Base-by-base conservation (phyloP, 1,140 invertebrate genomes). In the Bombyx mandarina region DNA sequence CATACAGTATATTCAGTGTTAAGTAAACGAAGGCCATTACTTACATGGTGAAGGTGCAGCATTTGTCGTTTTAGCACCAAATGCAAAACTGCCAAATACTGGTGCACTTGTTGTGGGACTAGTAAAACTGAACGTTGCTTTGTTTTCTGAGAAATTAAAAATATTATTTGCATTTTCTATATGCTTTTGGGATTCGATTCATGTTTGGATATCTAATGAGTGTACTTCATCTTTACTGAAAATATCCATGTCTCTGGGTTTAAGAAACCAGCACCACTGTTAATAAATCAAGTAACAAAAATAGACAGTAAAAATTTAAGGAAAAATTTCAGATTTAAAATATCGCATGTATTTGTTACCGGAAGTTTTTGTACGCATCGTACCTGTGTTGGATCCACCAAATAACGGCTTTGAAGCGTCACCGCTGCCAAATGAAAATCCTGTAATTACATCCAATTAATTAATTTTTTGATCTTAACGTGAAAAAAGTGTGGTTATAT, bases 61-160 rank as follows among this genome's bases (percentile, higher is more conserved):
- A 1, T 75, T 68, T 1, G 78, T 70, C 0, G 73, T 79, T 68
- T 82, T 82, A 50, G 69, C 71, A 55, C 82, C 79, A 71, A 82
- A 79, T 42, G 71, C 57, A 52, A 85, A 82, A n/a, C 68, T 64
- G 7, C 75, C 73, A 65, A 77, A 80, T 10, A 68, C 63, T 26
- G 70, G 66, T n/a, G 73, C 67, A 63, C 56, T 71, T 9, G 60
- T 66, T 45, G 66, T 65, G 1, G 69, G 62, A 61, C 65, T 72
- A 4, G 68, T 61, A 59, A 85, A 85, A 9, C 58, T 68, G 47
- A 82, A 65, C 52, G 69, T 72, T 57, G 73, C 59, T 54, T 85
- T 84, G 52, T 71, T 82, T 56, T 85, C 82, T 85, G 63, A 35
- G 64, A 72, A 54, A 51, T 62, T 43, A 26, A 46, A 48, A 10